A percentile compares a stretch with the other conserved stretches of the same genome.
phyloP scores from a whole-genome alignment of 2,797 vertebrate genomes.

The Capromys pilorides region DNA sequence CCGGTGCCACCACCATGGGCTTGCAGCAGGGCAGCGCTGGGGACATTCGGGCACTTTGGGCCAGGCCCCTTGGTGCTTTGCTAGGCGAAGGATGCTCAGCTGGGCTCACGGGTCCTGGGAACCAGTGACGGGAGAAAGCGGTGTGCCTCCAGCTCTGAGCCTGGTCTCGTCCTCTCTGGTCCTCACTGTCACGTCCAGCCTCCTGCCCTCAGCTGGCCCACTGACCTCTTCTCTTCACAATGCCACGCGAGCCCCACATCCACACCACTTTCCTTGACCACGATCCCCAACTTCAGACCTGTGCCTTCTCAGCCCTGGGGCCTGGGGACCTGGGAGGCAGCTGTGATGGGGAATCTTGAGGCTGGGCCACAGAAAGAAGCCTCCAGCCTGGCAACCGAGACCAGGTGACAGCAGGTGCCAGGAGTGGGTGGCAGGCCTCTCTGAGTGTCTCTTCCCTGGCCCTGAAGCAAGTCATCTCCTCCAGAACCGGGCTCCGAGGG shows the following conservation, averaged over 20 bases:
- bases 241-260: too few species aligned
- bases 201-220: accelerated
- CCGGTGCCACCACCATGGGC: neutral
- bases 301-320: neutral
- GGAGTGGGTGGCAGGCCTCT: neutral
- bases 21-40: neutral
- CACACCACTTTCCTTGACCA: neutral
- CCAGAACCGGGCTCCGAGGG: neutral
- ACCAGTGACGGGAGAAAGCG: neutral
- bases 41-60: neutral
- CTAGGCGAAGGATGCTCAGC: neutral
- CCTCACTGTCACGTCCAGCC: neutral
- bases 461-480: neutral
- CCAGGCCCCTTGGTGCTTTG: neutral
- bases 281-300: neutral
- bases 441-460: neutral
- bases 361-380: neutral
- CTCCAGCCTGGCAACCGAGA: neutral
- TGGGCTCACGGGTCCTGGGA: neutral
- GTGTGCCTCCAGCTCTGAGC: accelerated
- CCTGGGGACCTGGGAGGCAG: neutral
- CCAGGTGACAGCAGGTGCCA: neutral
- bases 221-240: neutral
- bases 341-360: neutral
- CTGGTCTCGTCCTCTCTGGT: neutral